Evolutionary conservation across 30 jellyfish, hydroid and myxozoan species (phyloP).

Genomic region (Aurelia sp.): DNA sequence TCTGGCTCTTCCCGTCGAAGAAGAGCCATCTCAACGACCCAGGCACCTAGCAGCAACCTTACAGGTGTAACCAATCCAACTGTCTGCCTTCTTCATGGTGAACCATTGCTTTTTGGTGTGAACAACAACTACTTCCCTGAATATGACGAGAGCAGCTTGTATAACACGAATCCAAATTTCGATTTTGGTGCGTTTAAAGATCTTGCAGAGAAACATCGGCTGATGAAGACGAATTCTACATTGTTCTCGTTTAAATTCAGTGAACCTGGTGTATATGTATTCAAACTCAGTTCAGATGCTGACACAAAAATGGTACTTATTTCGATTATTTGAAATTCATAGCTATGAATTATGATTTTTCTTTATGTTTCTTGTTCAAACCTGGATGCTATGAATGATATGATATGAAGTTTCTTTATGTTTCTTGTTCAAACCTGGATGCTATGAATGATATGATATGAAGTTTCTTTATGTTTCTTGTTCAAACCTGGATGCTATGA

Average conservation of each 20-base stretch:
- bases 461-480: too few relatives aligned
- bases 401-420: too few relatives aligned
- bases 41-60: slow-evolving; percentile 72
- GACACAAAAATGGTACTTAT: slow-evolving; percentile 77
- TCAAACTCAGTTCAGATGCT: slow-evolving; percentile 73
- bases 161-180: slow-evolving; percentile 90
- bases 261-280: slow-evolving; percentile 91
- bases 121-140: slow-evolving; percentile 81
- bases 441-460: too few relatives aligned
- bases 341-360: too few relatives aligned
- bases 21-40: slow-evolving; percentile 53
- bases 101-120: slow-evolving; percentile 85
- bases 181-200: slow-evolving; percentile 94
- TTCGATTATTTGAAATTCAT: too few relatives aligned
- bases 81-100: slow-evolving; percentile 77
- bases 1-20: slow-evolving; percentile 68
- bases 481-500: too few relatives aligned
- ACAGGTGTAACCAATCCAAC: slow-evolving; percentile 89
- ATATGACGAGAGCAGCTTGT: slow-evolving; percentile 85
- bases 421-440: too few relatives aligned
- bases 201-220: slow-evolving; percentile 79
- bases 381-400: too few relatives aligned
- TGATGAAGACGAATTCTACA: slow-evolving; percentile 76
- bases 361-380: too few relatives aligned
- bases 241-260: slow-evolving; percentile 82